Conservation (phyloP, 2,113 vertebrate genomes). For the Heliornis fulica region DNA sequence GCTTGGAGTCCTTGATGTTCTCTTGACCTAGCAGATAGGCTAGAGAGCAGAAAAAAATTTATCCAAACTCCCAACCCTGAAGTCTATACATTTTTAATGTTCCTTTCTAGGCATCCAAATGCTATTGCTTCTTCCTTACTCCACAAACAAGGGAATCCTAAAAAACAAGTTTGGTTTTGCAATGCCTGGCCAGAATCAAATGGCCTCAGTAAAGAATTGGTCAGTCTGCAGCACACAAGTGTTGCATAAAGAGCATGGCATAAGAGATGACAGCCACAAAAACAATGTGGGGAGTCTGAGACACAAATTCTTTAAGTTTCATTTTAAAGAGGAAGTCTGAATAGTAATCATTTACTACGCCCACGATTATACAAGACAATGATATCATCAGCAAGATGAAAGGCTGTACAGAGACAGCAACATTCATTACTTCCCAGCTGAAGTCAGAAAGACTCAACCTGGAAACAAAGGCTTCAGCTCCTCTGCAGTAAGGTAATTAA, state of each 20-base stretch:
- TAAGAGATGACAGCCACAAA: not conserved
- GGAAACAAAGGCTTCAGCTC: slow-evolving; percentile 31
- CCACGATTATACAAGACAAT: not conserved
- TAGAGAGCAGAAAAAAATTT: too few relatives aligned
- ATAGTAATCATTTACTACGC: not conserved
- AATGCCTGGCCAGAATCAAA: not conserved
- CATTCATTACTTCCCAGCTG: not conserved
- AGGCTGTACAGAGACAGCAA: not conserved
- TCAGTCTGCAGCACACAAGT: not conserved
- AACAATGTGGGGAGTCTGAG: accelerated
- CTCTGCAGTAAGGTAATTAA: not conserved
- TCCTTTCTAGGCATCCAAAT: not conserved
- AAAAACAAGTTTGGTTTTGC: not conserved
- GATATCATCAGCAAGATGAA: not conserved
- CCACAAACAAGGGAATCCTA: not conserved
- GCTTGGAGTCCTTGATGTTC: not conserved
- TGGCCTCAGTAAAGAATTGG: not conserved
- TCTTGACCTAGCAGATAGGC: not conserved
- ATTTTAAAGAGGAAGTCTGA: not conserved
- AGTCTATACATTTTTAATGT: not conserved
- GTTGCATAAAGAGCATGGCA: not conserved
- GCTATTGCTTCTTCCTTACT: not conserved
- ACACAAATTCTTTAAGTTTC: not conserved
- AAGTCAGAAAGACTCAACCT: slow-evolving; percentile 3
- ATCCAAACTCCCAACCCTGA: not conserved